These are phyloP conservation scores for Hydrozoanthus gracilis DNA, from an alignment of 92 coral and sea anemone genomes.

Conservation along the genomic window DNA sequence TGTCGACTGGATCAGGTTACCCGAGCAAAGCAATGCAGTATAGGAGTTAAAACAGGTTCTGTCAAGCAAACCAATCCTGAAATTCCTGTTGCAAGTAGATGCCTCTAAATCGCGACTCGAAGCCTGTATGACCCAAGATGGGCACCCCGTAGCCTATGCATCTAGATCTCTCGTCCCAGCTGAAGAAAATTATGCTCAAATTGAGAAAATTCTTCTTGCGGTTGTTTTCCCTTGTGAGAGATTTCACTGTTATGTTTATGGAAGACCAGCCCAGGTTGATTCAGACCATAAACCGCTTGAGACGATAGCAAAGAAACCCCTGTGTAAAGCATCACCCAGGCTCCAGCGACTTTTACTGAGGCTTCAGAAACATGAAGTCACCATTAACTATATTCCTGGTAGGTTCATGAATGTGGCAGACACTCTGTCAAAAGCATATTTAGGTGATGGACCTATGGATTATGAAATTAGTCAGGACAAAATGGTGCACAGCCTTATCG, in stretches of 20 bases:
- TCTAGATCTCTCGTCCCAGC: slow-evolving; percentile 9
- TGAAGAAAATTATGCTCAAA: slow-evolving; percentile 41
- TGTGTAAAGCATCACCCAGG: slow-evolving; percentile 34
- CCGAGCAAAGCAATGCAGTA: neutral
- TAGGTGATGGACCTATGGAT: slow-evolving; percentile 19
- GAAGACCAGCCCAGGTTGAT: slow-evolving; percentile 32
- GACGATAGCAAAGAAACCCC: neutral
- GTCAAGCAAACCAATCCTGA: slow-evolving; percentile 26
- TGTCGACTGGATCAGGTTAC: neutral
- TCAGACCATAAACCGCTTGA: slow-evolving; percentile 46
- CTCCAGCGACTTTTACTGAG: slow-evolving; percentile 9
- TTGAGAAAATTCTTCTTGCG: neutral
- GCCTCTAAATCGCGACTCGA: slow-evolving; percentile 36
- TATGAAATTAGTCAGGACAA: slow-evolving; percentile 56
- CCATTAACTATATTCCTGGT: slow-evolving; percentile 53
- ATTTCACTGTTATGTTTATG: slow-evolving; percentile 43
- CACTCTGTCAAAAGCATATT: slow-evolving; percentile 47
- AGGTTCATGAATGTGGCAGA: slow-evolving; percentile 54
- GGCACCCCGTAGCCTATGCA: slow-evolving; percentile 38
- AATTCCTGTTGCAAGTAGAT: slow-evolving; percentile 37
- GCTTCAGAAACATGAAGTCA: slow-evolving; percentile 35
- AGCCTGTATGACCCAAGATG: slow-evolving; percentile 32
- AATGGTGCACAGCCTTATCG: slow-evolving; percentile 67
- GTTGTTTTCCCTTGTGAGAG: slow-evolving; percentile 41
- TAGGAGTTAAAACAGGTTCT: slow-evolving; percentile 24